These are phyloP conservation scores for Gephyroberyx darwinii DNA, from an alignment of 2,797 vertebrate genomes.

Conservation along the genomic window DNA sequence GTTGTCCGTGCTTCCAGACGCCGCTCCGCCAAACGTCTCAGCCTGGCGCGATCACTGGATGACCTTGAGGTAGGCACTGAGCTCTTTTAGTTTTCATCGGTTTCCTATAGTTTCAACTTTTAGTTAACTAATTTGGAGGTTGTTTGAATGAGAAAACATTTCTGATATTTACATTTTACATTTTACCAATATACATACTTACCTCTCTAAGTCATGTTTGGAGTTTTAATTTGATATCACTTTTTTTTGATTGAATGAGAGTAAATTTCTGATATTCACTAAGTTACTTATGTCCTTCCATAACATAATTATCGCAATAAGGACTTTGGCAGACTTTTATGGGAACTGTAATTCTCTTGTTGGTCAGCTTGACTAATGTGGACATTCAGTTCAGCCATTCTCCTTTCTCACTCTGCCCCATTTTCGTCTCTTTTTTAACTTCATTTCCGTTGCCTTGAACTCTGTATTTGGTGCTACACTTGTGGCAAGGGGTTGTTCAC, in stretches of 20 bases:
- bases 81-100: not conserved
- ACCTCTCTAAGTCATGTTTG: no score
- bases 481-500: slow-evolving; percentile 54
- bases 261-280: no score
- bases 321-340: not conserved
- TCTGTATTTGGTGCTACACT: slow-evolving; percentile 62
- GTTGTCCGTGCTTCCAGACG: slow-evolving; percentile 83
- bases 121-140: no score
- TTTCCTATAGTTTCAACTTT: not conserved
- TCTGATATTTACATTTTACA: not conserved
- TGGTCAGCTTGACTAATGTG: slow-evolving; percentile 26
- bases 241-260: not conserved
- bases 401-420: slow-evolving; percentile 34
- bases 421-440: slow-evolving; percentile 57
- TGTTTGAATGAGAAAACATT: not conserved
- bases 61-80: slow-evolving; percentile 90
- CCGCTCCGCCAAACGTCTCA: slow-evolving; percentile 88
- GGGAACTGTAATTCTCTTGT: not conserved
- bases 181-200: not conserved
- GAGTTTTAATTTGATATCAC: not conserved
- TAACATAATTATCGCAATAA: not conserved
- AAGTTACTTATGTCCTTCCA: not conserved
- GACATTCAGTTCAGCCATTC: slow-evolving; percentile 20
- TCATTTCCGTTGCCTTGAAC: slow-evolving; percentile 74
- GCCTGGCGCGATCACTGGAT: slow-evolving; percentile 92